Conservation (phyloP, 2,113 vertebrate species). For the Corythornis madagascariensis region DNA sequence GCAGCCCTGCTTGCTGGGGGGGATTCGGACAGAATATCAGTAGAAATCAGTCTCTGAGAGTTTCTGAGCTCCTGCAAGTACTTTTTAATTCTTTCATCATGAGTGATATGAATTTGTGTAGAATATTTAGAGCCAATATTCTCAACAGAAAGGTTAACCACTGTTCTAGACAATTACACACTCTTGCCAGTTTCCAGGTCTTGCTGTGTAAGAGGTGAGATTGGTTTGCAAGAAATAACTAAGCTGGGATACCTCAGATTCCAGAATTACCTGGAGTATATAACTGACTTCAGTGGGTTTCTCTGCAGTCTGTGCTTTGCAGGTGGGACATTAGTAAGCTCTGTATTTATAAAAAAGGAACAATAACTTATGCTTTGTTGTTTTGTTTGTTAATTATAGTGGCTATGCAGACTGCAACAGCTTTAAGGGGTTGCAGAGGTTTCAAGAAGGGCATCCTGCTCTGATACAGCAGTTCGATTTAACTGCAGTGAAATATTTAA, state of each 20-base stretch:
- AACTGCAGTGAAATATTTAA: conserved; percentile 10
- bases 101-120: background rate
- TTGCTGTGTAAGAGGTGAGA: background rate
- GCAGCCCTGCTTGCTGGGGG: background rate
- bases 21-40: background rate
- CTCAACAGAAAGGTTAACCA: background rate
- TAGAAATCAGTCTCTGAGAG: background rate
- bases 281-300: background rate
- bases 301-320: conserved; percentile 3
- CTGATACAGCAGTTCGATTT: background rate
- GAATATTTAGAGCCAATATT: background rate
- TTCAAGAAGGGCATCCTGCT: background rate
- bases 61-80: background rate
- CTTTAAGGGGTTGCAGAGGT: background rate
- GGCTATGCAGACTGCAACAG: background rate
- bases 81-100: background rate
- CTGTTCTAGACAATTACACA: background rate
- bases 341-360: background rate
- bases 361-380: background rate
- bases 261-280: background rate
- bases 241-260: background rate
- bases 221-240: background rate
- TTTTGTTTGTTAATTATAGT: background rate
- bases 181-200: background rate
- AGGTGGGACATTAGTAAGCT: background rate